Percentiles rank a stretch among this genome's conserved stretches.
phyloP scores from a whole-genome alignment of 2,797 vertebrate species.

The Synanceia verrucosa region DNA sequence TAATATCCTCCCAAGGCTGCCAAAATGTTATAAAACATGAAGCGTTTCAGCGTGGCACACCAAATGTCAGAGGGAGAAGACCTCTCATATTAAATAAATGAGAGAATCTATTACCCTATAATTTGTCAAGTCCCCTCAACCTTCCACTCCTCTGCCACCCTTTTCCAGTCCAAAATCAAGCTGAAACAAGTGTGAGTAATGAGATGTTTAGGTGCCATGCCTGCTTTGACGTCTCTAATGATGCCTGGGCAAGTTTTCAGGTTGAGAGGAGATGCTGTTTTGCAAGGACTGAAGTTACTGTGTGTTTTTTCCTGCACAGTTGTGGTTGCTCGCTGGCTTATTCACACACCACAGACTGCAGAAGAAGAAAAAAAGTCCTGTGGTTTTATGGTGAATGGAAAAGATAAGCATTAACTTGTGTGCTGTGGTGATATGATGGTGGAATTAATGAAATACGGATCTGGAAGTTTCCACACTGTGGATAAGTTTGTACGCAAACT shows the following conservation, averaged over 20 bases:
- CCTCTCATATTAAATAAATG: conserved; percentile 49
- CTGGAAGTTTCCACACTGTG: conserved; percentile 16
- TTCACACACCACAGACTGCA: conserved; percentile 31
- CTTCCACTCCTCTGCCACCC: background rate
- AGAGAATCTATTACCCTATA: conserved; percentile 45
- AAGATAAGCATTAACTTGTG: conserved; percentile 34
- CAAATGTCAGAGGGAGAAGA: conserved; percentile 29
- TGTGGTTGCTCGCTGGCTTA: background rate
- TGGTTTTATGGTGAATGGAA: conserved; percentile 26
- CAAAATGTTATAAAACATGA: conserved; percentile 42
- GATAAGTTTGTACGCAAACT: conserved; percentile 9
- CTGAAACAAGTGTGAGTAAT: conserved; percentile 47
- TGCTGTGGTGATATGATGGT: conserved; percentile 2
- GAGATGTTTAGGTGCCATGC: conserved; percentile 23
- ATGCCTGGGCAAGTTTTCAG: conserved; percentile 18
- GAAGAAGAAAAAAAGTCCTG: conserved; percentile 4
- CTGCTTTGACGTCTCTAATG: conserved; percentile 22
- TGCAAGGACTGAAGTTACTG: conserved; percentile 17
- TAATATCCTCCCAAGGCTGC: conserved; percentile 30
- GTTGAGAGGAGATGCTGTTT: background rate
- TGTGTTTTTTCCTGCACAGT: conserved; percentile 5
- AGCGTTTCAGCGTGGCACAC: conserved; percentile 23
- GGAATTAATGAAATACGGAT: conserved; percentile 8
- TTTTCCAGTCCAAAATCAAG: conserved; percentile 41
- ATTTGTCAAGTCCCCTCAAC: conserved; percentile 34